These are phyloP conservation scores for Ectropis grisescens DNA, from an alignment of 1,140 invertebrate genomes.

Conservation along the genomic window DNA sequence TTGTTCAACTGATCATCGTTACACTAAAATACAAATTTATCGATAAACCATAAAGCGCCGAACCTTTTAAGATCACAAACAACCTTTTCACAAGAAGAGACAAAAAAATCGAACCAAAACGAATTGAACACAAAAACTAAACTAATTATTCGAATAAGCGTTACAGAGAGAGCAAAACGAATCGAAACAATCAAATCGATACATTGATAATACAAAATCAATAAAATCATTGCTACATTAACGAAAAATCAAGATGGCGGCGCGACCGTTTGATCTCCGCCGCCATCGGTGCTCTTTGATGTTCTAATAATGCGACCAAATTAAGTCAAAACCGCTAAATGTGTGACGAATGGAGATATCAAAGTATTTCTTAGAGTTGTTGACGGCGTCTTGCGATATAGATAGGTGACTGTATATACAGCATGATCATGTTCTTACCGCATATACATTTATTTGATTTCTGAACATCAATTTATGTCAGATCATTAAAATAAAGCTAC, in stretches of 20 bases:
- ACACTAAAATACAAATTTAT: too few relatives aligned
- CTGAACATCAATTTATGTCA: too few relatives aligned
- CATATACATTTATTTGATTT: too few relatives aligned
- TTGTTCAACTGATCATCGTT: too few relatives aligned
- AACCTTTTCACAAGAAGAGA: neutral
- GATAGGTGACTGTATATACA: too few relatives aligned
- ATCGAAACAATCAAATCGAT: slow-evolving; percentile 22
- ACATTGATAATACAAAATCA: slow-evolving; percentile 56
- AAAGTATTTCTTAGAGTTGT: slow-evolving; percentile 47
- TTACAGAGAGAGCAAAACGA: slow-evolving; percentile 40
- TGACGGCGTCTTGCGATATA: too few relatives aligned
- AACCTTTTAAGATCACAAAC: neutral
- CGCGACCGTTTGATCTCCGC: slow-evolving; percentile 39
- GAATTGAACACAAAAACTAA: slow-evolving; percentile 8
- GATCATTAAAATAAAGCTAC: too few relatives aligned
- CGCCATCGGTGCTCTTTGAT: slow-evolving; percentile 52
- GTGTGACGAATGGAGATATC: slow-evolving; percentile 63
- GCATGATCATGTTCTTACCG: too few relatives aligned
- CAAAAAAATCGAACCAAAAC: slow-evolving; percentile 7
- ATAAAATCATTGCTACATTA: slow-evolving; percentile 55
- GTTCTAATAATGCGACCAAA: slow-evolving; percentile 62
- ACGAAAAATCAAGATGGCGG: slow-evolving; percentile 24
- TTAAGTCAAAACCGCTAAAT: slow-evolving; percentile 62
- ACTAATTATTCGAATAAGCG: slow-evolving; percentile 42
- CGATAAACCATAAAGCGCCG: too few relatives aligned